Conservation (phyloP, 2,888 invertebrate genomes). For the Furcula furcula region DNA sequence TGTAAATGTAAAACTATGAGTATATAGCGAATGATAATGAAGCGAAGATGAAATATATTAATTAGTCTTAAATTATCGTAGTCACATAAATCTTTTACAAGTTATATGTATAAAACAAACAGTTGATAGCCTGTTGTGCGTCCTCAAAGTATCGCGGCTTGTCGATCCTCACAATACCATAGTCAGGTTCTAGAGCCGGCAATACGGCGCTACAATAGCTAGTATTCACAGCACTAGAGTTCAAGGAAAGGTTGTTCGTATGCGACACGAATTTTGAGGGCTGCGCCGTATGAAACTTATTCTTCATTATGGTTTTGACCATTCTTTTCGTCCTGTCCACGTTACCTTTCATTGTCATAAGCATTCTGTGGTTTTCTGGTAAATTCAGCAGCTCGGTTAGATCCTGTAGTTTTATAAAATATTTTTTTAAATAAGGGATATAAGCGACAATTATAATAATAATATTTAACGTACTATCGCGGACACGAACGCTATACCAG, state of each 20-base stretch:
- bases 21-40: no score
- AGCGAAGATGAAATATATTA: background rate
- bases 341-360: conserved; percentile 57
- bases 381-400: conserved; percentile 53
- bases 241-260: conserved; percentile 42
- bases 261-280: conserved; percentile 42
- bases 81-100: no score
- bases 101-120: conserved; percentile 61
- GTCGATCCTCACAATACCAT: conserved; percentile 58
- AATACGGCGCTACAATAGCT: conserved; percentile 25
- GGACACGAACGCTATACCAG: no score
- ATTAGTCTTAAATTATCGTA: conserved; percentile 1
- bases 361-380: conserved; percentile 63
- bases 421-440: no score
- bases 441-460: no score
- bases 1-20: no score
- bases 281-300: conserved; percentile 49
- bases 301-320: conserved; percentile 44
- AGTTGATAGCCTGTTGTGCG: conserved; percentile 64
- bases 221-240: conserved; percentile 33
- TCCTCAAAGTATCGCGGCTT: conserved; percentile 69
- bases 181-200: conserved; percentile 68
- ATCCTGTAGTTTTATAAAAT: conserved; percentile 47
- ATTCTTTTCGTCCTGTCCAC: conserved; percentile 60
- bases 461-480: no score